Conservation (phyloP, 2,888 invertebrate species). For the Ischnus inquisitorius region DNA sequence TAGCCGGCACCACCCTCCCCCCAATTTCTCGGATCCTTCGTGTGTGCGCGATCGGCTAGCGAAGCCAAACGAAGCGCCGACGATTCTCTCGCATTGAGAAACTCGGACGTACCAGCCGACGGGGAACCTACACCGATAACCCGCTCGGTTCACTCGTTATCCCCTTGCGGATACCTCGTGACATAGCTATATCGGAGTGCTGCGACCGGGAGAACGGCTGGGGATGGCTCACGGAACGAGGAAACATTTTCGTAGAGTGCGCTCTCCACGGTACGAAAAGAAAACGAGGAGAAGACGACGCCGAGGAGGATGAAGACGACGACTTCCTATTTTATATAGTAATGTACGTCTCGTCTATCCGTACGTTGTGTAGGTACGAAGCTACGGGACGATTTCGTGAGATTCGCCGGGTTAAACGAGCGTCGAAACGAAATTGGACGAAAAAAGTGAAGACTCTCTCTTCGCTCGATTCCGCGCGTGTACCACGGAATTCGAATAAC, state of each 20-base stretch:
- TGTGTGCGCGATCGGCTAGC: conserved; percentile 21
- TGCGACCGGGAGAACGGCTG: background rate
- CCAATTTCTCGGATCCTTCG: conserved; percentile 74
- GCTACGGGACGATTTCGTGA: conserved; percentile 58
- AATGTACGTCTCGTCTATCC: conserved; percentile 48
- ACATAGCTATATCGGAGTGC: conserved; percentile 29
- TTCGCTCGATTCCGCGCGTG: conserved; percentile 15
- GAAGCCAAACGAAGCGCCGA: conserved; percentile 10
- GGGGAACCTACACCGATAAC: conserved; percentile 74
- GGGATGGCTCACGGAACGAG: conserved; percentile 32
- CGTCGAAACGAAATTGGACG: conserved; percentile 61
- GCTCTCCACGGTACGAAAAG: conserved; percentile 33
- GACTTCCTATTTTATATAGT: conserved; percentile 58
- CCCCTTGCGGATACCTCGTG: conserved; percentile 72
- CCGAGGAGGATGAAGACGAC: conserved; percentile 39
- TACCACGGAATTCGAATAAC: conserved; percentile 47
- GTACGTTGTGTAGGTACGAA: conserved; percentile 22
- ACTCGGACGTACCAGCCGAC: conserved; percentile 67
- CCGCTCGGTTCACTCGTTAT: conserved; percentile 75
- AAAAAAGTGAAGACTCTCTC: conserved; percentile 33
- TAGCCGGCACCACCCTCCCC: conserved; percentile 66
- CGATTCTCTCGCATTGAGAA: conserved; percentile 45
- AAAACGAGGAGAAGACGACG: conserved; percentile 18
- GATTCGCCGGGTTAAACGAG: conserved; percentile 62
- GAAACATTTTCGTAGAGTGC: conserved; percentile 54